These are phyloP conservation scores for Pseudorhombus dupliciocellatus DNA, from an alignment of 2,113 vertebrate genomes.

Conservation along the genomic window DNA sequence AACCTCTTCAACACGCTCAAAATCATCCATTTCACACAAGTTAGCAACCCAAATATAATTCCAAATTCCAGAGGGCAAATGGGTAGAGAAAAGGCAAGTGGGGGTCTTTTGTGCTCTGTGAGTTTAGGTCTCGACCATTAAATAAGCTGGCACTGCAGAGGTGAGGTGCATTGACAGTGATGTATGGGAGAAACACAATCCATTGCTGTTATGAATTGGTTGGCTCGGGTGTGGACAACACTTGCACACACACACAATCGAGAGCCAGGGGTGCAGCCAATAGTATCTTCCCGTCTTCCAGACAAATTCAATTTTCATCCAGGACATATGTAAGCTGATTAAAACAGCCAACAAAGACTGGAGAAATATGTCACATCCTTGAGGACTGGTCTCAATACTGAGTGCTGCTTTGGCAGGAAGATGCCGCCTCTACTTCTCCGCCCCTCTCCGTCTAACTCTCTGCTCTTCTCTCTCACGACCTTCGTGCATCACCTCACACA, in stretches of 20 bases:
- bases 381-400: conserved; percentile 70
- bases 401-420: conserved; percentile 60
- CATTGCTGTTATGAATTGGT: conserved; percentile 67
- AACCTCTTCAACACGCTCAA: neutral
- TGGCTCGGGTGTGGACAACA: conserved; percentile 58
- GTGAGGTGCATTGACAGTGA: conserved; percentile 79
- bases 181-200: conserved; percentile 73
- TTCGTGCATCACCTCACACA: conserved; percentile 50
- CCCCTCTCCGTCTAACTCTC: conserved; percentile 29
- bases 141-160: conserved; percentile 76
- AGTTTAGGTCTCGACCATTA: conserved; percentile 76
- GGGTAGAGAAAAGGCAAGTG: conserved; percentile 48
- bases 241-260: conserved; percentile 2
- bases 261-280: conserved; percentile 53
- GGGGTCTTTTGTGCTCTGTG: conserved; percentile 60
- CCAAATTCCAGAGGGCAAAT: conserved; percentile 65
- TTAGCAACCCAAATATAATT: conserved; percentile 34
- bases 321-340: conserved; percentile 73
- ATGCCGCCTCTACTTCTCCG: conserved; percentile 25
- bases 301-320: conserved; percentile 70
- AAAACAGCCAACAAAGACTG: conserved; percentile 64
- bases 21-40: conserved; percentile 13
- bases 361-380: conserved; percentile 78
- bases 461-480: conserved; percentile 44
- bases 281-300: conserved; percentile 67